These are phyloP conservation scores for Rhagophthalmus giganteus DNA, from an alignment of 2,888 invertebrate genomes.

Conservation along the genomic window DNA sequence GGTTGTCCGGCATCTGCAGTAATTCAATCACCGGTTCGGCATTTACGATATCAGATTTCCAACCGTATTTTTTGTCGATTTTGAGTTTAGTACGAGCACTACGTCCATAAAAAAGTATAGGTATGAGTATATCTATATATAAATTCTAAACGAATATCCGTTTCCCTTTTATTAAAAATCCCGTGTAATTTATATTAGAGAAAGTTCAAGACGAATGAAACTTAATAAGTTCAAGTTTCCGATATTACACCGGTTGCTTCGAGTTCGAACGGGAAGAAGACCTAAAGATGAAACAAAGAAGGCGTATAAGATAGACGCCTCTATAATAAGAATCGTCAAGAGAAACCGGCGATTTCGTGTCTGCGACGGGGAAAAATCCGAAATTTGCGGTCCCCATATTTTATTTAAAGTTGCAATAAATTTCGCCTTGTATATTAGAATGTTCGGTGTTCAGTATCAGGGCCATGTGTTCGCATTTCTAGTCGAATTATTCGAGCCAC, in stretches of 20 bases:
- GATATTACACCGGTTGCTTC: slow-evolving; percentile 5
- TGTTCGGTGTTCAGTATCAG: slow-evolving; percentile 27
- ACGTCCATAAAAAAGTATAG: too few relatives aligned
- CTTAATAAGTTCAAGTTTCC: slow-evolving; percentile 8
- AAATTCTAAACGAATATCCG: too few relatives aligned
- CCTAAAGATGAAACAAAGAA: too few relatives aligned
- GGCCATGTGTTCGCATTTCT: slow-evolving; percentile 38
- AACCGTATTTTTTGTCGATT: too few relatives aligned
- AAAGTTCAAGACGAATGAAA: neutral
- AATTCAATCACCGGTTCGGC: neutral
- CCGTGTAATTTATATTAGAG: neutral
- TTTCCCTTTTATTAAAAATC: neutral
- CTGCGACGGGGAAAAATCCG: slow-evolving; percentile 10
- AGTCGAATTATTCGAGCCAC: slow-evolving; percentile 39
- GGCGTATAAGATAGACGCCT: neutral
- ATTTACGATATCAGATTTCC: neutral
- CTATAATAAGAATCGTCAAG: neutral
- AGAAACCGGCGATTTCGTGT: too few relatives aligned
- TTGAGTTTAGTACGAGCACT: too few relatives aligned
- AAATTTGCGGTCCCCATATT: slow-evolving; percentile 17
- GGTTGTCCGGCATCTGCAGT: neutral
- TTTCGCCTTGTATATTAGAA: slow-evolving; percentile 27
- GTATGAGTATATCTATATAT: too few relatives aligned
- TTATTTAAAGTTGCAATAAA: slow-evolving; percentile 28
- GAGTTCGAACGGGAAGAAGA: neutral